Evolutionary conservation across 2,888 invertebrate genomes (phyloP).

Genomic region (Dynastes hyllus): DNA sequence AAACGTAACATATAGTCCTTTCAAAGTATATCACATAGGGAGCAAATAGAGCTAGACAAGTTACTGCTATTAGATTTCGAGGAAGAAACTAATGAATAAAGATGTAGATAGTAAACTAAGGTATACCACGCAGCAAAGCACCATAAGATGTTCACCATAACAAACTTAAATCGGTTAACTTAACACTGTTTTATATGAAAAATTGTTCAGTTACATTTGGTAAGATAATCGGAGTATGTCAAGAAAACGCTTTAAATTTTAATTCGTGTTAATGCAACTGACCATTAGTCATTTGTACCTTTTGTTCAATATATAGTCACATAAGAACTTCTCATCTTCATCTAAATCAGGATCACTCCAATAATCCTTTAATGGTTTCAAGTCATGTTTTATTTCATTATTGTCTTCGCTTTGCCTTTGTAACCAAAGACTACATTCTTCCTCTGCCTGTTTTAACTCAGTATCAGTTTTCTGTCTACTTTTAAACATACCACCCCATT

Average conservation of each 20-base stretch:
- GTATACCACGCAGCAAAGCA: too few species aligned
- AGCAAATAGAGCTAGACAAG: too few species aligned
- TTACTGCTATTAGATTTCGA: too few species aligned
- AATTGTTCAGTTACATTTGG: background rate
- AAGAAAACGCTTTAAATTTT: too few species aligned
- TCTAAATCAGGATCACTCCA: constrained; percentile 90
- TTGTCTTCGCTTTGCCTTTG: constrained; percentile 80
- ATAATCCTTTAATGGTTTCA: constrained; percentile 85
- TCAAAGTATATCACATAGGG: too few species aligned
- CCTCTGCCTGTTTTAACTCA: constrained; percentile 73
- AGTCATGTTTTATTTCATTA: constrained; percentile 76
- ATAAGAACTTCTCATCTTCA: constrained; percentile 89
- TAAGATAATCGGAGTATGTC: background rate
- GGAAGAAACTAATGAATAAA: too few species aligned
- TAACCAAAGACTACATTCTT: constrained; percentile 85
- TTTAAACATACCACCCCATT: constrained; percentile 74
- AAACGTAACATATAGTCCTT: too few species aligned
- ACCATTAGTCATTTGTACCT: constrained; percentile 69
- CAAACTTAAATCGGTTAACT: too few species aligned
- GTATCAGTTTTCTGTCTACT: constrained; percentile 74
- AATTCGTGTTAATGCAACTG: too few species aligned
- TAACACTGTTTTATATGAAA: background rate
- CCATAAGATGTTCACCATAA: too few species aligned
- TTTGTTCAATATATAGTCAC: constrained; percentile 94
- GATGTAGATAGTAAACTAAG: too few species aligned